Evolutionary conservation across 2,797 vertebrate genomes (phyloP), one percentile per base, ranked within the genome.

Genomic region (Melopsittacus undulatus): DNA sequence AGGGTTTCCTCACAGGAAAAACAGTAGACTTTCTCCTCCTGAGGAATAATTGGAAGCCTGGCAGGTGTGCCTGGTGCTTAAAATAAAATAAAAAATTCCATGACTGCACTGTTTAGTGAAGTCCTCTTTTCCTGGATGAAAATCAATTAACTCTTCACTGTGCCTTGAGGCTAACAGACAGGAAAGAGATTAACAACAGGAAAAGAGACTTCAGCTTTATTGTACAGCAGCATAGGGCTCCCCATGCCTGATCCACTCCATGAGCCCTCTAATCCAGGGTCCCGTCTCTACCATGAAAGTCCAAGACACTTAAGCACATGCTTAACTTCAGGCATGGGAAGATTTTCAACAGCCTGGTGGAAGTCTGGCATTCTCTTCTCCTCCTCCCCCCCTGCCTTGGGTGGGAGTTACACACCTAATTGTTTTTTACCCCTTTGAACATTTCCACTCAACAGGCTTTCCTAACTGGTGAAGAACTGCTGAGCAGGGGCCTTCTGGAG

Each of bases 121-220:
- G 96, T 95, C 88, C 95, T 95, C 96, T 93, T 95, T 94, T 96
- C 95, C 94, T 95, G 95, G 93, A 97, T 96, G 95, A 95, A 97
- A 97, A 96, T 96, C 96, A 97, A 97, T 97, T 96, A 97, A 96
- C 91, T 96, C 96, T 96, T 97, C 95, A 93, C 95, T 96, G 81
- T 95, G 96, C 95, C 96, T 94, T 92, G 81, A 95, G 95, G 94
- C 96, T 96, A 96, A 95, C 93, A 96, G 96, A 96, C 96, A 96
- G 96, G 96, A 97, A 97, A 96, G 94, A 96, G 90, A 83, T 96
- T 96, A 96, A 97, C 96, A 95, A 94, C 94, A 96, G 96, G 96
- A 96, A 97, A 95, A 95, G 94, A 90, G 91, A 96, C 83, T 91
- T 96, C 90, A 80, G 81, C 78, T 97, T 97, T 96, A 96, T 96